Evolutionary conservation across 2,113 vertebrate genomes (phyloP), one percentile per base, ranked within the genome.

Genomic region (Chitala chitala): DNA sequence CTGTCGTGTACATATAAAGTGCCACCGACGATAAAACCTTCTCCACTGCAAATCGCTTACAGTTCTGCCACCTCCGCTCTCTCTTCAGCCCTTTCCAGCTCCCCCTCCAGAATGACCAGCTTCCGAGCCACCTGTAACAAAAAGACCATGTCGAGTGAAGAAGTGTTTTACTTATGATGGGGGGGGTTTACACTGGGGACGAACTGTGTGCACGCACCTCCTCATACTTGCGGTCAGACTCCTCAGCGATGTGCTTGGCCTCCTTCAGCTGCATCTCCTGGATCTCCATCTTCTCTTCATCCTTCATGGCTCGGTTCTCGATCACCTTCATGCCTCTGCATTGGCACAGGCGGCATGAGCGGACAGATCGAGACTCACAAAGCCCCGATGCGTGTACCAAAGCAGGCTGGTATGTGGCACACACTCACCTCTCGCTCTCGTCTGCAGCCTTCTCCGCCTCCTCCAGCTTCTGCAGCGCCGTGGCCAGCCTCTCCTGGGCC

Each of bases 201-300:
- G n/a, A n/a, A 44, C 17, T 22, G 12, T 22, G 10, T 1, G 31
- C 7, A 66, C 79, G 88, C 78, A 96, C 97, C 95, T 99, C 97
- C 79, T 99, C 97, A 0, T 99, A 99, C 77, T 99, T 99, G 76
- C 96, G 95, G 87, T 99, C 97, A 0, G 97, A 96, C 79, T 99
- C 96, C 78, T 99, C 97, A 0, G 97, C 96, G 0, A 99, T 99
- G 81, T 98, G 96, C 85, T 99, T 98, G 7, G 97, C 97, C 81
- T 99, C 97, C 78, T 98, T 99, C 82, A 99, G 88, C 78, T 99
- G 97, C 91, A 98, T 92, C 84, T 99, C 97, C 82, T 98, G 96
- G 54, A 99, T 96, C 82, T 99, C 97, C 97, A 99, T 99, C 81
- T 97, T 99, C 88, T 99, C 97, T 85, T 99, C 96, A 0, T 99